Evolutionary conservation across 2,888 invertebrate genomes (phyloP).

Genomic region (Anorthoa munda): DNA sequence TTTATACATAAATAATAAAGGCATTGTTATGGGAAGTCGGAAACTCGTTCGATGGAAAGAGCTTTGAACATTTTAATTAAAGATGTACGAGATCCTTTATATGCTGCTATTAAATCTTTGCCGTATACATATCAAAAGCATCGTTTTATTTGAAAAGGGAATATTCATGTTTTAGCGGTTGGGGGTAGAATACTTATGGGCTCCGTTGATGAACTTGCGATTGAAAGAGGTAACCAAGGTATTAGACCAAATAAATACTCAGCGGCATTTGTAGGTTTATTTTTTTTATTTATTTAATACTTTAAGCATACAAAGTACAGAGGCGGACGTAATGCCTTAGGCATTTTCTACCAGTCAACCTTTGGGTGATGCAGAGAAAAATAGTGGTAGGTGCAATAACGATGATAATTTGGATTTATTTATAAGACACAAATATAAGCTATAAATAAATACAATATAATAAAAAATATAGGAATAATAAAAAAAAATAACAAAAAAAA

Average conservation of each 20-base stretch:
- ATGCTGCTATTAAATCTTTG: slow-evolving; percentile 70
- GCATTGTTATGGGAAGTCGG: slow-evolving; percentile 51
- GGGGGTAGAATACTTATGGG: not conserved
- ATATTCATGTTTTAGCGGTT: slow-evolving; percentile 39
- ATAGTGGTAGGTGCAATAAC: too few relatives aligned
- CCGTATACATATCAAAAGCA: slow-evolving; percentile 66
- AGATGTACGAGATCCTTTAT: slow-evolving; percentile 69
- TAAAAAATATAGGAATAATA: too few relatives aligned
- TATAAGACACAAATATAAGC: too few relatives aligned
- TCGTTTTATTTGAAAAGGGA: slow-evolving; percentile 39
- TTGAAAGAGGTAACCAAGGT: not conserved
- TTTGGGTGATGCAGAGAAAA: too few relatives aligned
- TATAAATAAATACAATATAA: too few relatives aligned
- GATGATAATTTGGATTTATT: too few relatives aligned
- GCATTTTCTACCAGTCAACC: too few relatives aligned
- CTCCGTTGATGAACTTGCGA: not conserved
- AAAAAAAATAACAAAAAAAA: too few relatives aligned
- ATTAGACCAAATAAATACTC: too few relatives aligned
- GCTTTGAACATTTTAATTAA: slow-evolving; percentile 82
- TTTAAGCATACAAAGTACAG: too few relatives aligned
- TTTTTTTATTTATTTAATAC: not conserved
- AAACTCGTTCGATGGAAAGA: slow-evolving; percentile 60
- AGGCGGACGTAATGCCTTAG: too few relatives aligned
- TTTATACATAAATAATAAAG: slow-evolving; percentile 73
- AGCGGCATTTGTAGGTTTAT: too few relatives aligned